These are phyloP conservation scores for Heteropelma amictum DNA, from an alignment of 2,888 invertebrate genomes.

Conservation along the genomic window DNA sequence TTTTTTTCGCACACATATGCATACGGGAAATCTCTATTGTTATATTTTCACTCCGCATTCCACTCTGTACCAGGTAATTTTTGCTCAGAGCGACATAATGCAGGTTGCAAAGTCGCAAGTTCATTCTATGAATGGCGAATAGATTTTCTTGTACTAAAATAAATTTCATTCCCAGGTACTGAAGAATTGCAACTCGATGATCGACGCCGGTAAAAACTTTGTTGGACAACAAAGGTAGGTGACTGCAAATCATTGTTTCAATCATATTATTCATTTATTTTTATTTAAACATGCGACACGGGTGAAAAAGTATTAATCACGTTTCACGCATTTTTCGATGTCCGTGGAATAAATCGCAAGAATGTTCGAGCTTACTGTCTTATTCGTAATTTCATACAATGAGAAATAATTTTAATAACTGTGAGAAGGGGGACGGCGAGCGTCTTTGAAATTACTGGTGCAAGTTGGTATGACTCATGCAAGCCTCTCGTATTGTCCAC, in stretches of 20 bases:
- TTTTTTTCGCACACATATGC: too few species aligned
- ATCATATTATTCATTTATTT: too few species aligned
- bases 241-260: background rate
- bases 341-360: slow-evolving; percentile 6
- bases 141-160: background rate
- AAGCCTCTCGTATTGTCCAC: slow-evolving; percentile 55
- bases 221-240: slow-evolving; percentile 93
- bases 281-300: too few species aligned
- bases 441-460: slow-evolving; percentile 58
- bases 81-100: too few species aligned
- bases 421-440: slow-evolving; percentile 56
- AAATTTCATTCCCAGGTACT: slow-evolving; percentile 80
- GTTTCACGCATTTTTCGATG: too few species aligned
- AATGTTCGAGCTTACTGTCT: background rate
- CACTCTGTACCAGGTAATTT: too few species aligned
- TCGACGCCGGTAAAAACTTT: slow-evolving; percentile 95
- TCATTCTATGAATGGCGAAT: background rate
- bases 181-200: slow-evolving; percentile 92
- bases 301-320: too few species aligned
- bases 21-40: too few species aligned
- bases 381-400: slow-evolving; percentile 12
- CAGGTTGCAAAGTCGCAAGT: background rate
- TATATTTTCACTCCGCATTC: too few species aligned
- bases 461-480: slow-evolving; percentile 66
- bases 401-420: slow-evolving; percentile 20